Base-by-base conservation (phyloP, 2,888 invertebrate species). In the Hipparchia sbordonii region DNA sequence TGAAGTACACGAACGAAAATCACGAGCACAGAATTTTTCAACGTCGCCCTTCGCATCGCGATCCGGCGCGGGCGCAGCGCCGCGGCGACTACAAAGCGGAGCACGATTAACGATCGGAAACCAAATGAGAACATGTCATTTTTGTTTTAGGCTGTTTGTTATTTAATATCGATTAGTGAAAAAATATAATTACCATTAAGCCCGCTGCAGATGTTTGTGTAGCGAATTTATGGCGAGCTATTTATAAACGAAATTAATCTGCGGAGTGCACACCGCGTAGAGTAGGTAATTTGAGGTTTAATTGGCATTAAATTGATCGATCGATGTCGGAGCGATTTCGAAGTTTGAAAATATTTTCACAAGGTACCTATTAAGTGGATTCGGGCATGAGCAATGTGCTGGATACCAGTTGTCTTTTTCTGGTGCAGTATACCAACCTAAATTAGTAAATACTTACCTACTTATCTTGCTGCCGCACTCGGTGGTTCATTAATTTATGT, bases 11-110 rank as follows among this genome's bases (percentile, higher is more conserved):
- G 91, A 91, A 87, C 86, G 83, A 88, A 91, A 90, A 92, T 91
- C 92, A 92, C 92, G 92, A 90, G 87, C 82, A 85, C 82, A 85
- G 88, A 87, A 92, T 92, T 92, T 92, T 92, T 92, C 91, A 91
- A 91, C 87, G 90, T 92, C 90, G 82, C 80, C 79, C 82, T 82
- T 79, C 84, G 83, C 62, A 88, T 89, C 88, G 87, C 82, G 87
- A 89, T 88, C 57, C 85, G 79, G 82, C 79, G 79, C 46, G 85
- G 79, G 82, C 79, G 79, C 82, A 77, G 82, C 84, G 84, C 83
- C 78, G 87, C 91, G 91, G 91, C 87, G 81, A 85, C 77, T 84
- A 88, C 89, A 92, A 91, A 91, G 89, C 84, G 78, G 79, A 83
- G 84, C 86, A 84, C 87, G 87, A 89, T 88, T 89, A 90, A 89